A percentile compares a stretch with the other conserved stretches of the same genome.
Conservation (phyloP, 1,140 invertebrate species). For the Macrostomum lignano region DNA sequence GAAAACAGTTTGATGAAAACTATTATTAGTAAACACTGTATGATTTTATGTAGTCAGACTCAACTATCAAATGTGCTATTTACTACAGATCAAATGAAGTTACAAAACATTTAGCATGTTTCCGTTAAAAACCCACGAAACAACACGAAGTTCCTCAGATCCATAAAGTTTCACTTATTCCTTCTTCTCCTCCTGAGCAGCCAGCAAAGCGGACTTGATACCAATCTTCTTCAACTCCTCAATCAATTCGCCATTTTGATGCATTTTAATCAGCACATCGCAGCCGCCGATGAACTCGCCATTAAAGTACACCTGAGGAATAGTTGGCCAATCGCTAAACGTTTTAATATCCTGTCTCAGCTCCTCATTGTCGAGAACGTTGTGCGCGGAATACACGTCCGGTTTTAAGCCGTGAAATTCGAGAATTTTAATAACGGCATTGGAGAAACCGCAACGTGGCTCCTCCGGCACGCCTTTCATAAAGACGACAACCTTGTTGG, state of each 20-base stretch:
- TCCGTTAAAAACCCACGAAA: too few relatives aligned
- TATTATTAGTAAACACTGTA: too few relatives aligned
- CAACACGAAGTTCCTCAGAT: too few relatives aligned
- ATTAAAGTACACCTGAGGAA: slow-evolving; percentile 69
- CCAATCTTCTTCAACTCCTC: slow-evolving; percentile 67
- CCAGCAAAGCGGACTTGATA: slow-evolving; percentile 55
- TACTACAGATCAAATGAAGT: too few relatives aligned
- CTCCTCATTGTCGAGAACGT: slow-evolving; percentile 53
- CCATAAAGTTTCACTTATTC: too few relatives aligned
- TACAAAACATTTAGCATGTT: too few relatives aligned
- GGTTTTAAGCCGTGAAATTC: slow-evolving; percentile 72
- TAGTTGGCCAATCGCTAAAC: slow-evolving; percentile 86
- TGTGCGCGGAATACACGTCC: slow-evolving; percentile 42
- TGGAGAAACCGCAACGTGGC: slow-evolving; percentile 79
- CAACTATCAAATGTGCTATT: too few relatives aligned
- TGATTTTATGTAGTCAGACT: too few relatives aligned
- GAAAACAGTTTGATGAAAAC: too few relatives aligned
- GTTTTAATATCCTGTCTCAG: slow-evolving; percentile 77
- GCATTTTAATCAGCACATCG: slow-evolving; percentile 82
- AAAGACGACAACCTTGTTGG: slow-evolving; percentile 60
- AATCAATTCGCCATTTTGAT: slow-evolving; percentile 76
- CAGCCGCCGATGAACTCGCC: slow-evolving; percentile 90
- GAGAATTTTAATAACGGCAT: slow-evolving; percentile 73
- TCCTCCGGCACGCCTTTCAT: slow-evolving; percentile 61
- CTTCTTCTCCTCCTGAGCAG: too few relatives aligned